Percentiles rank a stretch among this genome's conserved stretches.
Evolutionary conservation across 2,113 vertebrate genomes (phyloP).

Genomic region (Odocoileus virginianus): DNA sequence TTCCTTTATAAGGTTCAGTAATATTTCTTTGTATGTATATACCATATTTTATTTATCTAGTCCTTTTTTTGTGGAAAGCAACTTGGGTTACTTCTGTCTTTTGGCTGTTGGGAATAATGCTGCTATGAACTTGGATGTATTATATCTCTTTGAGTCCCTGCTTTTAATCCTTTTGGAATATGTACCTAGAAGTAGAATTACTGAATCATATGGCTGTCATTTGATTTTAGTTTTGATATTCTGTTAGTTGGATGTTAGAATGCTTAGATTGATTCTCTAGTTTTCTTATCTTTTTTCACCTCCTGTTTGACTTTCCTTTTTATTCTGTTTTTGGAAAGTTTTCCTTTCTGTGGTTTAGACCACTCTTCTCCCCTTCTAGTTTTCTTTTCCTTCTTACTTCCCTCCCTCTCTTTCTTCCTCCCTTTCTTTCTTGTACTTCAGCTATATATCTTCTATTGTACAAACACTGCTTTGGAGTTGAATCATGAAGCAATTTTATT

Average conservation of each 20-base stretch:
- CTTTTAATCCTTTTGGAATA: background rate
- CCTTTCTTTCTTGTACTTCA: background rate
- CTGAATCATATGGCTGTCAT: background rate
- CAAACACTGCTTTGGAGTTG: background rate
- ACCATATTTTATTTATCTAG: background rate
- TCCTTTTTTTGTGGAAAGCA: background rate
- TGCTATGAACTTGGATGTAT: background rate
- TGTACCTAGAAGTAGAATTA: background rate
- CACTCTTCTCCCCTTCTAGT: background rate
- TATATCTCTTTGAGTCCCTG: background rate
- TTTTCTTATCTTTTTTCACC: background rate
- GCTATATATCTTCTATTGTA: background rate
- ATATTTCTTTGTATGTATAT: background rate
- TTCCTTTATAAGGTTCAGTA: background rate
- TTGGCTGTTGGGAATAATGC: background rate
- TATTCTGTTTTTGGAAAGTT: background rate
- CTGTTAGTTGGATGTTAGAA: background rate
- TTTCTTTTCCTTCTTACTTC: background rate
- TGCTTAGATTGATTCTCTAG: background rate
- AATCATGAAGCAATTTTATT: background rate
- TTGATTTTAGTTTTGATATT: slow-evolving; percentile 6
- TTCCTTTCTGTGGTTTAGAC: background rate
- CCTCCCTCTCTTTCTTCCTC: background rate
- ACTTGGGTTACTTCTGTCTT: background rate
- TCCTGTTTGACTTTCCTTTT: background rate